Conservation (phyloP, 2,113 vertebrate species). For the Sceloporus tristichus region DNA sequence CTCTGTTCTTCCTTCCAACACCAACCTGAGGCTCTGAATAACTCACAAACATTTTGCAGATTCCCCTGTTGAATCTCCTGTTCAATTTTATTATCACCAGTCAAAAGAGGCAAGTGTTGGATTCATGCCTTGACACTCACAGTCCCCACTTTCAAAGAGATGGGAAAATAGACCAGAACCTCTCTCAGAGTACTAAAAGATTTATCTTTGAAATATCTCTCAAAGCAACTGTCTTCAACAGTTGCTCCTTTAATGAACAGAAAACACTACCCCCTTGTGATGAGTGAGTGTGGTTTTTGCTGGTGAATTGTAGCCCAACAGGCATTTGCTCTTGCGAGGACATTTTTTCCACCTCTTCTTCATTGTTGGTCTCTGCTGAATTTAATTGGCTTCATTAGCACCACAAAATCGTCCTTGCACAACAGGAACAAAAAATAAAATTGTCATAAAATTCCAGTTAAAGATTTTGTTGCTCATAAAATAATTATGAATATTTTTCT, state of each 20-base stretch:
- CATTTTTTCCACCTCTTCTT: slow-evolving; percentile 20
- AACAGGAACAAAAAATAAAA: slow-evolving; percentile 28
- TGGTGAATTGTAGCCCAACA: slow-evolving; percentile 29
- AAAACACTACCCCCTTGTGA: slow-evolving; percentile 10
- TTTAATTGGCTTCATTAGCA: slow-evolving; percentile 48
- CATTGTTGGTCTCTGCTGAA: slow-evolving; percentile 37
- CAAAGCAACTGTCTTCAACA: background rate
- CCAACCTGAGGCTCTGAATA: no score
- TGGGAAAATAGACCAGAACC: background rate
- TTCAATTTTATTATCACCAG: no score
- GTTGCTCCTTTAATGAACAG: slow-evolving; percentile 22
- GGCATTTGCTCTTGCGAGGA: slow-evolving; percentile 40
- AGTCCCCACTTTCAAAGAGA: background rate
- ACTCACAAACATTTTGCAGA: no score
- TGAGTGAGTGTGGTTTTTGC: slow-evolving; percentile 35
- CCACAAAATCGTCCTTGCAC: slow-evolving; percentile 26
- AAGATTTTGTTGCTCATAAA: background rate
- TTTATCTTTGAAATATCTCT: background rate
- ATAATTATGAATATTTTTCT: background rate
- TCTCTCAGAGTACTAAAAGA: background rate
- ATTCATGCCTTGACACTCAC: background rate
- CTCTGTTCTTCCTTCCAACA: no score
- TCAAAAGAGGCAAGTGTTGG: no score
- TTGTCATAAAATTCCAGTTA: slow-evolving; percentile 19
- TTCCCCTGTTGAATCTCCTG: no score